Evolutionary conservation across 2,888 invertebrate species (phyloP), one percentile per base, ranked within the genome.

Genomic region (Eurois occulta): DNA sequence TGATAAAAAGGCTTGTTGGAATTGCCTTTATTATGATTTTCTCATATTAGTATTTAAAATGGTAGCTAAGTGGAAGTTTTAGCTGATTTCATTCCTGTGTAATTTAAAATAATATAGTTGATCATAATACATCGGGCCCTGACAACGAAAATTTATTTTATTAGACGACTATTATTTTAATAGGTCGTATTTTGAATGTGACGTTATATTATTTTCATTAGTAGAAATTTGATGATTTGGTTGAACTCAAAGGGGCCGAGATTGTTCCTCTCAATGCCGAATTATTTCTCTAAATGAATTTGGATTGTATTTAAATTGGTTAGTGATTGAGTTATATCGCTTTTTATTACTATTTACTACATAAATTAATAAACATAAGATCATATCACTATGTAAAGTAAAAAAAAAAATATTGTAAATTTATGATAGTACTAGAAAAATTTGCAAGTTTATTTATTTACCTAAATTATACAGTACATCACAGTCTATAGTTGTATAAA

Each of bases 381-480:
- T 91, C 94, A 94, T 94, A 95, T 95, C 94, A 95, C 87, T 92
- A 91, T 89, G 87, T 89, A 83, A 84, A 85, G 74, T 87, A 82
- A 85, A 78, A 87, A 8, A 87, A 90, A 87, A 8, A 87, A 90
- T 86, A 91, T 86, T 90, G 90, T 92, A 91, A 90, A 91, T 90
- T 91, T 84, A 83, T 90, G 79, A 86, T 90, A 90, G 87, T 83
- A 88, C 84, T 91, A 89, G 84, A 87, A 86, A 74, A 86, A 84
- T 78, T 89, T 89, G 90, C 90, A 89, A 90, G 85, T 89, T 88
- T 89, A 90, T 91, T 90, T 90, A 89, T 90, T 88, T 88, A 86
- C 62, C 74, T 80, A 81, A 86, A 87, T 84, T 90, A 87, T 87
- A 88, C 87, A 90, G 89, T 87, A 89, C 92, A 94, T 94, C 93